These are phyloP conservation scores for Phania funesta DNA, from an alignment of 2,888 invertebrate species.

Conservation along the genomic window DNA sequence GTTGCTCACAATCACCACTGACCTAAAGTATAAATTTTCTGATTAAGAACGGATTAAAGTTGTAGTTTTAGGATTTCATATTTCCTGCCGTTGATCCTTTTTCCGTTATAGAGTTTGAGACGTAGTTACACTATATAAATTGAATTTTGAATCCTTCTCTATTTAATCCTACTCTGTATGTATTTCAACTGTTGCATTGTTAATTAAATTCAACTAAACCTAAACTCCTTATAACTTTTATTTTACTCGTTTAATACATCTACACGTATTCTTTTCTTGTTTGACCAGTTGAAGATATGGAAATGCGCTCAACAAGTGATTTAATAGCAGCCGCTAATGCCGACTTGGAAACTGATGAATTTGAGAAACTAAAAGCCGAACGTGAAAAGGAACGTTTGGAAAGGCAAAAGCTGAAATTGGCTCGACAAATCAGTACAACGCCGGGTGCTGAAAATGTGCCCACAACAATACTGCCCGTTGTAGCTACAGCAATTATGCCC, in stretches of 20 bases:
- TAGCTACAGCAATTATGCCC: constrained; percentile 63
- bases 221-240: too few species aligned
- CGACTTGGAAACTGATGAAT: constrained; percentile 83
- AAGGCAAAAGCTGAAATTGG: constrained; percentile 83
- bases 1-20: too few species aligned
- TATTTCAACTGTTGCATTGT: constrained; percentile 40
- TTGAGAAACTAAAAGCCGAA: constrained; percentile 85
- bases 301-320: constrained; percentile 73
- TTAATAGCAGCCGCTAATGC: constrained; percentile 68
- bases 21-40: too few species aligned
- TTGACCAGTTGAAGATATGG: constrained; percentile 75
- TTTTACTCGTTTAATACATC: not conserved
- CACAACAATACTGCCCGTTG: constrained; percentile 60
- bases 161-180: constrained; percentile 14
- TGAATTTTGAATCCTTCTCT: constrained; percentile 60
- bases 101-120: too few species aligned
- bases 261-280: not conserved
- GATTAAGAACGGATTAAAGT: too few species aligned
- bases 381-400: constrained; percentile 86
- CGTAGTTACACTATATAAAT: constrained; percentile 24
- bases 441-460: constrained; percentile 71
- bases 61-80: too few species aligned
- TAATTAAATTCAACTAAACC: not conserved
- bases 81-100: too few species aligned
- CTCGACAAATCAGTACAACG: constrained; percentile 81